Conservation (phyloP, 1,140 invertebrate species). For the Drosophila serrata region DNA sequence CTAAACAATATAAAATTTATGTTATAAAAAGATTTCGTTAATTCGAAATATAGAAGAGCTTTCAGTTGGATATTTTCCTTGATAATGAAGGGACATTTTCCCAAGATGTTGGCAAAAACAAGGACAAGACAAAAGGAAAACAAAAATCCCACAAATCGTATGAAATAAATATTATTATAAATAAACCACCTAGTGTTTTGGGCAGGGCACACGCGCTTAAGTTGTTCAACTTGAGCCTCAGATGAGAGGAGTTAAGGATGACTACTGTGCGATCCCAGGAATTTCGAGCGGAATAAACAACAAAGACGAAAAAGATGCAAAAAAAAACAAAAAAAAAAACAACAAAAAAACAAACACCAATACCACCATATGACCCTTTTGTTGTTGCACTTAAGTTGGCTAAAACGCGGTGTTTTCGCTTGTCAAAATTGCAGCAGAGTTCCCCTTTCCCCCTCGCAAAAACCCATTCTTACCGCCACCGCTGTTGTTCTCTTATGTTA, state of each 20-base stretch:
- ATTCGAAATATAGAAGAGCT: not conserved
- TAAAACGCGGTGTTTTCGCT: slow-evolving; percentile 71
- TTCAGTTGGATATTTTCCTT: not conserved
- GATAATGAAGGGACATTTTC: not conserved
- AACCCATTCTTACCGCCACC: slow-evolving; percentile 7
- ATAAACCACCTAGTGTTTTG: slow-evolving; percentile 7
- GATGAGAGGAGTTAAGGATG: slow-evolving; percentile 9
- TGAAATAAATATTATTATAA: slow-evolving; percentile 17
- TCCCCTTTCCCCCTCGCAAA: not conserved
- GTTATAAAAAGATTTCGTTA: too few species aligned
- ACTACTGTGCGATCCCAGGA: slow-evolving; percentile 67
- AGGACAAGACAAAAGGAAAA: slow-evolving; percentile 14
- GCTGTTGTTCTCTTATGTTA: slow-evolving; percentile 26
- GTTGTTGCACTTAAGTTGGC: slow-evolving; percentile 74
- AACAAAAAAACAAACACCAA: not conserved
- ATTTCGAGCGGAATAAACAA: slow-evolving; percentile 54
- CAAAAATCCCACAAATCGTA: slow-evolving; percentile 1
- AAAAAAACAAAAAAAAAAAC: slow-evolving; percentile 7
- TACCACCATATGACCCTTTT: slow-evolving; percentile 42
- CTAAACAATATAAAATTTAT: too few species aligned
- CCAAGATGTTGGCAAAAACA: slow-evolving; percentile 6
- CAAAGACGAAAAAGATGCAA: slow-evolving; percentile 25
- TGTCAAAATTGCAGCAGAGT: slow-evolving; percentile 75
- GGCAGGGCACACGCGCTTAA: slow-evolving; percentile 71
- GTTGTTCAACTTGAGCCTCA: slow-evolving; percentile 55